A percentile compares a stretch with the other conserved stretches of the same genome.
These are phyloP conservation scores for Helicolenus hilgendorfi DNA, from an alignment of 2,797 vertebrate species.

Conservation along the genomic window DNA sequence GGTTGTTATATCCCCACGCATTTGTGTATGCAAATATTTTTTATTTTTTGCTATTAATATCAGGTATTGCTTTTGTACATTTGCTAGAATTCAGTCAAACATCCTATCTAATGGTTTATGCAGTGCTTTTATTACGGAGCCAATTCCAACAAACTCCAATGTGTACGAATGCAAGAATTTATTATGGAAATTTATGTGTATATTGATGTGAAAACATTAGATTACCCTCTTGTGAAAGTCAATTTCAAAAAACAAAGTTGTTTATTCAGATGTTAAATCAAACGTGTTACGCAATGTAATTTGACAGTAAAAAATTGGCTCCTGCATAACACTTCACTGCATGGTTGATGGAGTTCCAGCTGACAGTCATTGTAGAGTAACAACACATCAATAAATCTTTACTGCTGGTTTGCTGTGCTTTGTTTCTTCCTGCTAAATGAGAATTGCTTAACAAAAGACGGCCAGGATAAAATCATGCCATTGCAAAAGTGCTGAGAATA, in stretches of 20 bases:
- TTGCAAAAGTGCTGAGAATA: conserved; percentile 44
- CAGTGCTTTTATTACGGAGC: neutral
- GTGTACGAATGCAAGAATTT: neutral
- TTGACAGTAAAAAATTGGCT: conserved; percentile 28
- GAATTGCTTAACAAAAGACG: neutral
- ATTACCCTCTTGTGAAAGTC: conserved; percentile 6
- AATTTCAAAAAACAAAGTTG: conserved; percentile 21
- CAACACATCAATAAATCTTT: conserved; percentile 39
- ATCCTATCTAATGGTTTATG: conserved; percentile 13
- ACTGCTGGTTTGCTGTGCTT: conserved; percentile 57
- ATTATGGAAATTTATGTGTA: neutral
- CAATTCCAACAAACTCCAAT: conserved; percentile 12
- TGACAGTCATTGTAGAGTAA: conserved; percentile 22
- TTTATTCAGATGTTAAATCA: conserved; percentile 24
- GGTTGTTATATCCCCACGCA: conserved; percentile 27
- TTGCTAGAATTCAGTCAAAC: conserved; percentile 42
- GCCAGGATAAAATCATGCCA: conserved; percentile 26
- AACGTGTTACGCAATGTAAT: neutral
- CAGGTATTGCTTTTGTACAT: conserved; percentile 78
- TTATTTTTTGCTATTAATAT: conserved; percentile 41
- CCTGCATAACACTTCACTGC: conserved; percentile 39
- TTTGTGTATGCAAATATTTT: conserved; percentile 33
- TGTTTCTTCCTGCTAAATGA: conserved; percentile 22
- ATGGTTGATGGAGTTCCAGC: conserved; percentile 39
- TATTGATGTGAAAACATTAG: conserved; percentile 2